Evolutionary conservation across 2,113 vertebrate species (phyloP).

Genomic region (Entelurus aequoreus): DNA sequence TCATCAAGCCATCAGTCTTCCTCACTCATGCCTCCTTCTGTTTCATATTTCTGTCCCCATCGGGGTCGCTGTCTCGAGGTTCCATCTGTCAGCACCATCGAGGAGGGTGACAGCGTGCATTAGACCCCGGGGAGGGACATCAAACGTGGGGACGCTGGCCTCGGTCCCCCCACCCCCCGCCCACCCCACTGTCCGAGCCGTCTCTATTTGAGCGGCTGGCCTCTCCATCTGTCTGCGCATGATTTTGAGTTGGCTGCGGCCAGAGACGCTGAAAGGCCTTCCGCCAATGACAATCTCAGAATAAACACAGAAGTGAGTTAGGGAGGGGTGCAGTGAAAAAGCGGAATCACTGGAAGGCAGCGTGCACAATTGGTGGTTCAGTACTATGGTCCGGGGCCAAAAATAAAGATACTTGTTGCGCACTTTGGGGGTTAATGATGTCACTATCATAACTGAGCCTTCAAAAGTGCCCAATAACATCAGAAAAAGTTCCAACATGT

Average conservation of each 20-base stretch:
- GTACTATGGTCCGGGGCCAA: no score
- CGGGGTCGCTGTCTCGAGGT: conserved; percentile 52
- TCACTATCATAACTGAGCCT: no score
- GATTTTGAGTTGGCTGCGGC: conserved; percentile 57
- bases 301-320: conserved; percentile 50
- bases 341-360: conserved; percentile 61
- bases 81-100: conserved; percentile 65
- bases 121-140: conserved; percentile 65
- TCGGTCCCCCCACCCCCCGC: conserved; percentile 26
- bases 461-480: no score
- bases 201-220: conserved; percentile 61
- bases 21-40: conserved; percentile 55
- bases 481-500: no score
- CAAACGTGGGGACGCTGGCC: conserved; percentile 64
- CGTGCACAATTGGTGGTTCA: conserved; percentile 37
- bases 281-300: conserved; percentile 60
- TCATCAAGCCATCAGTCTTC: conserved; percentile 53
- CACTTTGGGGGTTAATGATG: no score
- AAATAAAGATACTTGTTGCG: no score
- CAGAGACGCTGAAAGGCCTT: conserved; percentile 50
- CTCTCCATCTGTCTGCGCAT: conserved; percentile 61
- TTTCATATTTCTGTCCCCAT: conserved; percentile 58
- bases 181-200: conserved; percentile 12
- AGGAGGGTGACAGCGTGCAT: conserved; percentile 52
- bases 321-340: conserved; percentile 31